Evolutionary conservation across 92 coral and sea anemone genomes (phyloP).

Genomic region (Paragorgia papillata): DNA sequence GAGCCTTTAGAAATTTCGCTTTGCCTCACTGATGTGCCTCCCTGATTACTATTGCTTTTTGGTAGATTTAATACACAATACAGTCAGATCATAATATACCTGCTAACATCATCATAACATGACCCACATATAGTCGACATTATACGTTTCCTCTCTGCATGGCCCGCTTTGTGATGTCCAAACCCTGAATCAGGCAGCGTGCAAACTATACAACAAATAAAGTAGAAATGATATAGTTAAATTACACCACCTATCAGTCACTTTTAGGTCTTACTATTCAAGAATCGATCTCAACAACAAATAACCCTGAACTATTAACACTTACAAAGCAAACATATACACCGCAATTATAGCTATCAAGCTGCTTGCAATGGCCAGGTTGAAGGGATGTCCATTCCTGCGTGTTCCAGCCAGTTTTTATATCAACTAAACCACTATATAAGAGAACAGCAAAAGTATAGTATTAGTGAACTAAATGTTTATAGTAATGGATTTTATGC

Average conservation of each 20-base stretch:
- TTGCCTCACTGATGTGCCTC: too few relatives aligned
- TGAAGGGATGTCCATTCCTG: background rate
- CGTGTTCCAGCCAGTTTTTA: slow-evolving; percentile 3
- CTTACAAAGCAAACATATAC: slow-evolving; percentile 12
- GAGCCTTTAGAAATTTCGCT: too few relatives aligned
- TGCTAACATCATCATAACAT: slow-evolving; percentile 41
- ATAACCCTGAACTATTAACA: background rate
- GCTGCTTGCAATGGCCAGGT: slow-evolving; percentile 4
- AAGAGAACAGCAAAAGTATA: background rate
- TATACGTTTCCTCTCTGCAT: slow-evolving; percentile 15
- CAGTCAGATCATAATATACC: too few relatives aligned
- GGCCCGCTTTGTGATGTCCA: background rate
- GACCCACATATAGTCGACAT: slow-evolving; percentile 41
- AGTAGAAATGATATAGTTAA: too few relatives aligned
- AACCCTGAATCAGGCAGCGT: slow-evolving; percentile 19
- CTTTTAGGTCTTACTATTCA: too few relatives aligned
- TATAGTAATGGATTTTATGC: background rate
- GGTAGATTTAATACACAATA: too few relatives aligned
- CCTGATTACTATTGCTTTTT: too few relatives aligned
- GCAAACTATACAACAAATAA: slow-evolving; percentile 29
- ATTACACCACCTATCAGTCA: too few relatives aligned
- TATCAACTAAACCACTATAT: background rate
- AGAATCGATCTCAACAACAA: too few relatives aligned
- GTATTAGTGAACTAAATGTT: background rate
- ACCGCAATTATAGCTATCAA: too few relatives aligned